Base-by-base conservation (phyloP, 2,797 vertebrate genomes). In the Pygocentrus nattereri region DNA sequence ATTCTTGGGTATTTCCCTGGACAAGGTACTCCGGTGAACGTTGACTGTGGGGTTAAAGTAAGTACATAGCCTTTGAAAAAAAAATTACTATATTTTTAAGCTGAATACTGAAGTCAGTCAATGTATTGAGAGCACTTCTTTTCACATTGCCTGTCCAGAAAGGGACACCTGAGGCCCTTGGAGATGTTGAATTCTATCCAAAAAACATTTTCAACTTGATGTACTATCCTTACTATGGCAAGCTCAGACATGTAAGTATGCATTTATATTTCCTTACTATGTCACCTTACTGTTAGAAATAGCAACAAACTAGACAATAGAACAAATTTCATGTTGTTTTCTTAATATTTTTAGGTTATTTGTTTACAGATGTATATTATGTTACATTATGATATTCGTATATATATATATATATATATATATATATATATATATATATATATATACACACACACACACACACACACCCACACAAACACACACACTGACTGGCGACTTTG, bases 221-320 rank as follows among this genome's bases (percentile, higher is more conserved):
- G 93, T 99, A 99, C 91, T 99, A 95, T 80, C 98, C 98, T 27
- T 99, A 98, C 93, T 99, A 99, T 0, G 97, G 98, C 87, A 99
- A 99, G 90, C 91, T 94, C 77, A 95, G 96, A 89, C 97, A 99
- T 0, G 98, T 99, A 93, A 98, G 98, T 94, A 84, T 58, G 70
- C 18, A 71, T 13, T 8, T 16, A 15, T 15, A 13, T 23, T 6
- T 1, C 12, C 41, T 21, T 34, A 38, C 27, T 59, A 16, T 76
- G 27, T 65, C 34, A 47, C 16, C 4, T 18, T 68, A 41, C 62
- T 19, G 16, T 25, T 64, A 16, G 64, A n/a, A 13, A 44, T 67
- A 19, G 65, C 41, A 44, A 10, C 41, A 38, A 38, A 38, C 38
- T 38, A n/a, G n/a, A n/a, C n/a, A n/a, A n/a, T n/a, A n/a, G n/a